phyloP scores from a whole-genome alignment of 1,140 invertebrate species.

The Cardiocondyla obscurior region DNA sequence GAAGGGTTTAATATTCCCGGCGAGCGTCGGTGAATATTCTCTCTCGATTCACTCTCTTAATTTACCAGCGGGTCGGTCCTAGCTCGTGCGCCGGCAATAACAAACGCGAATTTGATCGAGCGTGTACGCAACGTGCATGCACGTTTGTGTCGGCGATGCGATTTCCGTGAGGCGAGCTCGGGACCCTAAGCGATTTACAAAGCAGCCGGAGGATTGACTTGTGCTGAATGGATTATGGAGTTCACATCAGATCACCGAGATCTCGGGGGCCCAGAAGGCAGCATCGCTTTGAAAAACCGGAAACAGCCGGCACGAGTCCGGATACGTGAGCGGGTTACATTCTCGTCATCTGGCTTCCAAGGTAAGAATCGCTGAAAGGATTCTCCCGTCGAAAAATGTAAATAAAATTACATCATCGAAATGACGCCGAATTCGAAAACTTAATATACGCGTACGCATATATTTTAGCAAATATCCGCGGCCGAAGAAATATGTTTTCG shows the following conservation, averaged over 20 bases:
- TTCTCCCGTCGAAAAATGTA: slow-evolving; percentile 12
- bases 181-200: slow-evolving; percentile 24
- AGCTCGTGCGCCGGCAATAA: neutral
- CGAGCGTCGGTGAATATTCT: neutral
- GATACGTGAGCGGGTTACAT: slow-evolving; percentile 71
- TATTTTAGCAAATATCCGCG: neutral
- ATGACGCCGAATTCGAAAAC: neutral
- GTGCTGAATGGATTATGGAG: slow-evolving; percentile 67
- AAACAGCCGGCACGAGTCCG: slow-evolving; percentile 77
- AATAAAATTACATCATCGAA: slow-evolving; percentile 11
- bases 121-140: neutral
- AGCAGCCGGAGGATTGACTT: slow-evolving; percentile 51
- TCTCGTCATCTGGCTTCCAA: slow-evolving; percentile 69
- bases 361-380: slow-evolving; percentile 39
- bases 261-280: slow-evolving; percentile 65
- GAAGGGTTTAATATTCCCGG: neutral
- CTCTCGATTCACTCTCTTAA: neutral
- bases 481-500: neutral
- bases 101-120: neutral
- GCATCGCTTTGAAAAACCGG: slow-evolving; percentile 70
- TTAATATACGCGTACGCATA: neutral
- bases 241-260: slow-evolving; percentile 61
- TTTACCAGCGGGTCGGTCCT: neutral
- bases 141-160: neutral
- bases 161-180: slow-evolving; percentile 11